A percentile compares a stretch with the other conserved stretches of the same genome.
Evolutionary conservation across 2,888 invertebrate species (phyloP).

Genomic region (Pseudococcus jackbeardsleyi): DNA sequence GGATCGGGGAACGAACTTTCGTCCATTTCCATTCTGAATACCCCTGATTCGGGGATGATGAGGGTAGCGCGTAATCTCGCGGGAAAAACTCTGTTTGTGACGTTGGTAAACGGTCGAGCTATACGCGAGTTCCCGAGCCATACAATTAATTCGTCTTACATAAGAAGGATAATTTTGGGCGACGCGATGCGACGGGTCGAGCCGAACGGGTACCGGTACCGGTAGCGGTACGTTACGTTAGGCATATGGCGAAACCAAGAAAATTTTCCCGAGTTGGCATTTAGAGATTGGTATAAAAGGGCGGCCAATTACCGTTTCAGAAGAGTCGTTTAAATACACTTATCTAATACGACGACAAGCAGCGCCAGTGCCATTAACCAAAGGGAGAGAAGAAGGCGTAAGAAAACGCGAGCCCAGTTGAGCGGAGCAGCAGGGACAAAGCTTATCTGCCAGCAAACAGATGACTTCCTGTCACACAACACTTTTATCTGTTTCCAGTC

Average conservation of each 20-base stretch:
- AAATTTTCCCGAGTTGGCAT: slow-evolving; percentile 14
- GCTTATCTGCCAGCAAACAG: slow-evolving; percentile 42
- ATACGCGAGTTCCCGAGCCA: background rate
- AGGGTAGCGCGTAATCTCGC: background rate
- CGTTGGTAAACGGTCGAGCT: background rate
- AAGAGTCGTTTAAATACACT: slow-evolving; percentile 5
- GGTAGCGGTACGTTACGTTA: background rate
- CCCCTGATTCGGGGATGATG: background rate
- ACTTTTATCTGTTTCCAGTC: slow-evolving; percentile 44
- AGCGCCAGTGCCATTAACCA: background rate
- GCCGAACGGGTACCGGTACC: background rate
- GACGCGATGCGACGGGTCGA: background rate
- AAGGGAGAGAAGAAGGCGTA: background rate
- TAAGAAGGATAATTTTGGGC: background rate
- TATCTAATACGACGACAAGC: background rate
- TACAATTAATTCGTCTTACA: background rate
- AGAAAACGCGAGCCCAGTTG: background rate
- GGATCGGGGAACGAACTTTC: background rate
- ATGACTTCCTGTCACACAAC: slow-evolving; percentile 45
- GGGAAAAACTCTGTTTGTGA: background rate
- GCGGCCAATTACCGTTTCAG: background rate
- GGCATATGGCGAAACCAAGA: background rate
- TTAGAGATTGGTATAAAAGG: slow-evolving; percentile 3
- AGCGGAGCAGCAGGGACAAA: background rate
- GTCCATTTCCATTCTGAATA: background rate